Percentiles rank a stretch among this genome's conserved stretches.
Evolutionary conservation across 64 coral and sea anemone genomes (phyloP).

Genomic region (Porites australiensis): DNA sequence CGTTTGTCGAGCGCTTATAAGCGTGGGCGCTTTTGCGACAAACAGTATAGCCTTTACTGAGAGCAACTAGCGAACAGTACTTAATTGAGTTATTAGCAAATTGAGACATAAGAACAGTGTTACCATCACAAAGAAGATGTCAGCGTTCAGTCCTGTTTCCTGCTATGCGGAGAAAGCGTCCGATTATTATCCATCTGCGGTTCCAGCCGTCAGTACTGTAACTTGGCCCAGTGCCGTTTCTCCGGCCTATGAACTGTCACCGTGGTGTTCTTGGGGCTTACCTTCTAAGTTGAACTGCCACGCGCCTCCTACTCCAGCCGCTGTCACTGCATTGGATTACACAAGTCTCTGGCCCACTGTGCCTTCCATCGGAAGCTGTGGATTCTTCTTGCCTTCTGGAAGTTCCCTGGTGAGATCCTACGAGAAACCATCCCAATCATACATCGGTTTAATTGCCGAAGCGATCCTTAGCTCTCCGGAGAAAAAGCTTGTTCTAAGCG

Average conservation of each 20-base stretch:
- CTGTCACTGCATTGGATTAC: slow-evolving; percentile 32
- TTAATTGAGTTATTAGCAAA: not conserved
- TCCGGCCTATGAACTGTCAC: slow-evolving; percentile 3
- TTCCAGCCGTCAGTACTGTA: slow-evolving; percentile 29
- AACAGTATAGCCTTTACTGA: not conserved
- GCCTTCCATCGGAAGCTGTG: slow-evolving; percentile 38
- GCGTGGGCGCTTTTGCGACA: not conserved
- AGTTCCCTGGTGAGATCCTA: slow-evolving; percentile 36
- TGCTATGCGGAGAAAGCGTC: slow-evolving; percentile 33
- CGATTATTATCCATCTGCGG: slow-evolving; percentile 21
- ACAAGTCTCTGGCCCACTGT: slow-evolving; percentile 36
- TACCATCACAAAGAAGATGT: slow-evolving; percentile 1
- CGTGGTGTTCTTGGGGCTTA: slow-evolving; percentile 37
- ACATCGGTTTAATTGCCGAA: slow-evolving; percentile 52
- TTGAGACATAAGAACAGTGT: not conserved
- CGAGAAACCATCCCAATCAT: slow-evolving; percentile 38
- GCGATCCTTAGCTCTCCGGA: slow-evolving; percentile 57
- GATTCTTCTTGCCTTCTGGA: slow-evolving; percentile 37
- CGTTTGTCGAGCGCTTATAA: slow-evolving; percentile 9
- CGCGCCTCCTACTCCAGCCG: not conserved
- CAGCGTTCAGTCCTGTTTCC: slow-evolving; percentile 47
- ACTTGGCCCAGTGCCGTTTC: slow-evolving; percentile 41
- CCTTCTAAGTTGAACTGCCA: slow-evolving; percentile 42
- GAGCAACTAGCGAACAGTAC: not conserved
- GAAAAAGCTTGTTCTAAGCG: slow-evolving; percentile 59